Base-by-base conservation (phyloP, 2,797 vertebrate species). In the Phataginus tetradactyla region DNA sequence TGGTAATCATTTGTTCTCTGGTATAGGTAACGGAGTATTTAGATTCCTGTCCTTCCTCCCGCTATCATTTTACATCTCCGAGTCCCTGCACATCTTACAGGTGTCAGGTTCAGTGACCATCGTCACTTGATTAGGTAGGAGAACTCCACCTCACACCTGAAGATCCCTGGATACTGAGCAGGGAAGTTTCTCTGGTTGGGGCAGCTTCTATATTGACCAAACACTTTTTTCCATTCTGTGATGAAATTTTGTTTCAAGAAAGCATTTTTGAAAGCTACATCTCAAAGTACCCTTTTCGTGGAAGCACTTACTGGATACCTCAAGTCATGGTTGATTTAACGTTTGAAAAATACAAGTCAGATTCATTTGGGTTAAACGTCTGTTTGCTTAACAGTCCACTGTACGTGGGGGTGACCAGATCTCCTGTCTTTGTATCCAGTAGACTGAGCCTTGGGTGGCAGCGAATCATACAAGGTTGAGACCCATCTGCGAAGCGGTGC, bases 41-140 rank as follows among this genome's bases (percentile, higher is more conserved):
- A 6, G n/a, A 18, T 53, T 77, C 32, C 59, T 77, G 9, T 49
- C 34, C 37, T 53, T 63, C 37, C 23, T 68, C 4, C 5, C 8
- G 8, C 17, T 53, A 5, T 77, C 49, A 14, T 27, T 63, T 80
- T 8, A 18, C 6, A n/a, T 69, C 75, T 68, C 57, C 3, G 3
- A 66, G 29, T 20, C 18, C 39, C 17, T n/a, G 5, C 1, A 27
- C 4, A 0, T 75, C 29, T 23, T 2, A 5, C 13, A 1, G 4
- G 14, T 4, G n/a, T 79, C 59, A 87, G 32, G n/a, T 66, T 72
- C 23, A 39, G 0, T 6, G 57, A 53, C 45, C 51, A 18, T 21
- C 20, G 10, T 64, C 15, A 3, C n/a, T 85, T 29, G 74, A 29
- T 29, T 69, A 72, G 59, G 61, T 7, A 51, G 68, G 63, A 21